These are phyloP conservation scores for Netta rufina DNA, from an alignment of 2,797 vertebrate species.

Conservation along the genomic window DNA sequence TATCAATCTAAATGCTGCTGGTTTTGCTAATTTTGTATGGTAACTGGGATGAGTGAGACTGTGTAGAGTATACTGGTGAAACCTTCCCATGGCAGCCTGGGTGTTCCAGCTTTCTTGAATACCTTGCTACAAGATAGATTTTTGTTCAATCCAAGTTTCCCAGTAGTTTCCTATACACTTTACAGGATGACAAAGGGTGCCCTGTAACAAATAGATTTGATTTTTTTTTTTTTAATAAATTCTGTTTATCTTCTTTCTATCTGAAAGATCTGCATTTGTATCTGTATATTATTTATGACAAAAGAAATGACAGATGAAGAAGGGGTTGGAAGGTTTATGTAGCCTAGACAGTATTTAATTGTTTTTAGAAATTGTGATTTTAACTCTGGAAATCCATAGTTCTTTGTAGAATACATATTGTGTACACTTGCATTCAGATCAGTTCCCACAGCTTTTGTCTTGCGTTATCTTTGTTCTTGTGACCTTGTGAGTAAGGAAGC, in stretches of 20 bases:
- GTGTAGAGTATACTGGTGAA: not conserved
- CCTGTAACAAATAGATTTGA: not conserved
- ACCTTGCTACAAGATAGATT: not conserved
- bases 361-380: not conserved
- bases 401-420: not conserved
- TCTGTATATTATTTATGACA: not conserved
- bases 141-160: not conserved
- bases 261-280: not conserved
- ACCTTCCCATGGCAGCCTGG: not conserved
- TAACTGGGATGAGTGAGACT: not conserved
- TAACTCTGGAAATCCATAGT: not conserved
- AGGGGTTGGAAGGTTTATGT: not conserved
- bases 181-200: not conserved
- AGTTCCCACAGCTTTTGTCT: not conserved
- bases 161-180: not conserved
- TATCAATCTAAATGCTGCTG: not conserved
- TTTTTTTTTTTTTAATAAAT: not conserved
- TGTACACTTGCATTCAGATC: not conserved
- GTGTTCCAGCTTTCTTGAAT: not conserved
- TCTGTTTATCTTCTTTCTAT: not conserved
- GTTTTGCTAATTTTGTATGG: not conserved
- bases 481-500: not conserved
- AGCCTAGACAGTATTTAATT: not conserved
- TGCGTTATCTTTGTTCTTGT: slow-evolving; percentile 4
- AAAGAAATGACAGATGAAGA: not conserved